Conservation (phyloP, 2,113 vertebrate species). For the Mustela lutreola region DNA sequence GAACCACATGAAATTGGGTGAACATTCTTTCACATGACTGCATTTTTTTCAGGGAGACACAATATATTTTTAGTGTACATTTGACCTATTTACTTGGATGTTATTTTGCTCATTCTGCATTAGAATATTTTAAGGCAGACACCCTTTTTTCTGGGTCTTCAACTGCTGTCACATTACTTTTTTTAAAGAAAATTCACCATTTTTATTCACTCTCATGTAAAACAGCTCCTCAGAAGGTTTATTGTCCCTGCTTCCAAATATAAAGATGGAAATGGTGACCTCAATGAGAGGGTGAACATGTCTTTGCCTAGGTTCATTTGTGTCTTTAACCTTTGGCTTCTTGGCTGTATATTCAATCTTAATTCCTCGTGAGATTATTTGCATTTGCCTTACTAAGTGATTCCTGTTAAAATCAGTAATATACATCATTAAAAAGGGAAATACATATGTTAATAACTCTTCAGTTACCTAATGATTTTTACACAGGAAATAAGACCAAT, state of each 20-base stretch:
- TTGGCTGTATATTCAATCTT: not conserved
- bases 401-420: conserved; percentile 49
- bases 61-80: not conserved
- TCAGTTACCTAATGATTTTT: conserved; percentile 9
- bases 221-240: not conserved
- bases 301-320: not conserved
- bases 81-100: not conserved
- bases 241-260: not conserved
- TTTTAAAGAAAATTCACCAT: not conserved
- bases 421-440: not conserved
- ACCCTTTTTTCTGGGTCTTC: not conserved
- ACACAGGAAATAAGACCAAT: not conserved
- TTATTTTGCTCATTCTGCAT: not conserved
- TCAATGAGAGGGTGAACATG: not conserved
- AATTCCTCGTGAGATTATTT: conserved; percentile 3
- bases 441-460: conserved; percentile 20
- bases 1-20: not conserved
- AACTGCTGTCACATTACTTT: not conserved
- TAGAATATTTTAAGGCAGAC: not conserved
- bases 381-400: not conserved
- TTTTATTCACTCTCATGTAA: not conserved
- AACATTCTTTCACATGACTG: not conserved
- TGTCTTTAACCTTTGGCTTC: not conserved
- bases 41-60: not conserved
- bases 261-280: not conserved